Conservation (phyloP, 1,140 invertebrate genomes). For the Calliopsis andreniformis region DNA sequence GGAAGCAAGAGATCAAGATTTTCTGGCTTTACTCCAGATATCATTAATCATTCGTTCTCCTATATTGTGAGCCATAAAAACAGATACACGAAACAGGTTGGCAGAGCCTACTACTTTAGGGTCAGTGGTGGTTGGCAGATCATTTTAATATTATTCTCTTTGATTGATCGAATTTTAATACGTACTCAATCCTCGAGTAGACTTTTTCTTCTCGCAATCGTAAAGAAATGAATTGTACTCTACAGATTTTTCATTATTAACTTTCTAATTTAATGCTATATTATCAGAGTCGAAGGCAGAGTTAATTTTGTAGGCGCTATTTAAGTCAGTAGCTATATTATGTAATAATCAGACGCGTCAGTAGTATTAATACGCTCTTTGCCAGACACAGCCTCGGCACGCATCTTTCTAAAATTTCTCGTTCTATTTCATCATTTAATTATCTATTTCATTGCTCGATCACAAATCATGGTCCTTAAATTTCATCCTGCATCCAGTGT, state of each 20-base stretch:
- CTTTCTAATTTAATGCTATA: no score
- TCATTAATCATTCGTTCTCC: conserved; percentile 23
- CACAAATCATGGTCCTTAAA: no score
- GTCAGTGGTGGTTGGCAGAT: background rate
- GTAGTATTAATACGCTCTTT: background rate
- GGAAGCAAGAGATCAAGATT: background rate
- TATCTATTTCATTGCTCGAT: no score
- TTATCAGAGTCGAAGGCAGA: background rate
- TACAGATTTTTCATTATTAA: background rate
- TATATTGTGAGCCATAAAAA: conserved; percentile 14
- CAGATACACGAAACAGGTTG: conserved; percentile 19
- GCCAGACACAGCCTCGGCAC: background rate
- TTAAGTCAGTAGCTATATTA: background rate
- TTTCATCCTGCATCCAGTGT: background rate
- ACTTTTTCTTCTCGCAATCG: no score
- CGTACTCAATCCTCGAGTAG: no score
- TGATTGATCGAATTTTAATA: conserved; percentile 25
- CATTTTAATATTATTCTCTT: conserved; percentile 20
- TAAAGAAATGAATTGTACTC: no score
- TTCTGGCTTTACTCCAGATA: conserved; percentile 7
- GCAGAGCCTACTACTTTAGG: background rate
- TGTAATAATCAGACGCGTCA: background rate
- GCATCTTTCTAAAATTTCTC: background rate
- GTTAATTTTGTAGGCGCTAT: background rate
- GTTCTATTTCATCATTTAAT: background rate